A percentile compares a stretch with the other conserved stretches of the same genome.
phyloP scores from a whole-genome alignment of 2,888 invertebrate genomes.

The Synanthedon myopaeformis region DNA sequence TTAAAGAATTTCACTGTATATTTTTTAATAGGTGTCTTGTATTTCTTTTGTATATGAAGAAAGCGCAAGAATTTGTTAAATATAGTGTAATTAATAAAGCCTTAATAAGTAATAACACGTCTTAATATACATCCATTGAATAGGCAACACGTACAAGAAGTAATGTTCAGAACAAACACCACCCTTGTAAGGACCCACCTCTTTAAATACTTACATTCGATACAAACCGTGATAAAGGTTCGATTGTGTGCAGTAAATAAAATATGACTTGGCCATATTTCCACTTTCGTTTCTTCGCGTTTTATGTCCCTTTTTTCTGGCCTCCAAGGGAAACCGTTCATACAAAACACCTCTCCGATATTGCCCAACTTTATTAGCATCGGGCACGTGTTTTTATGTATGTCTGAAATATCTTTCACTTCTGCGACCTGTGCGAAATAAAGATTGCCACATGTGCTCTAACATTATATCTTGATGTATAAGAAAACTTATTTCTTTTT shows the following conservation, averaged over 20 bases:
- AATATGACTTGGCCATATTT: slow-evolving; percentile 68
- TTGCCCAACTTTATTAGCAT: slow-evolving; percentile 66
- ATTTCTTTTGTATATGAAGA: no score
- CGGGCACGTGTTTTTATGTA: slow-evolving; percentile 64
- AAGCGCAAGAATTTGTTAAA: no score
- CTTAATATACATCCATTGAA: no score
- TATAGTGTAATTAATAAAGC: no score
- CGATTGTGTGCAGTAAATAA: slow-evolving; percentile 70
- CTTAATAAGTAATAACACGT: no score
- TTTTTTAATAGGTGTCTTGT: no score
- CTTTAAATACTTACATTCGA: slow-evolving; percentile 54
- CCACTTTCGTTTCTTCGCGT: slow-evolving; percentile 62
- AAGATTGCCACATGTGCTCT: slow-evolving; percentile 49
- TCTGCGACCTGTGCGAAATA: slow-evolving; percentile 46
- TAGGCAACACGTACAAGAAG: no score
- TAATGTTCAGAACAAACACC: neutral
- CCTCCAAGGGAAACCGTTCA: slow-evolving; percentile 57
- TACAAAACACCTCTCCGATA: slow-evolving; percentile 67
- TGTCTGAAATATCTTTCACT: slow-evolving; percentile 60
- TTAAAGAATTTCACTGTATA: no score
- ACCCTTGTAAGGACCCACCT: slow-evolving; percentile 8
- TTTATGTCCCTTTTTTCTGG: slow-evolving; percentile 63
- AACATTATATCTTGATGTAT: slow-evolving; percentile 43
- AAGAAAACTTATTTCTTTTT: slow-evolving; percentile 38
- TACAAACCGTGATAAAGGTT: slow-evolving; percentile 66